Base-by-base conservation (phyloP, 2,797 vertebrate species). In the Atherinosoma microstoma region DNA sequence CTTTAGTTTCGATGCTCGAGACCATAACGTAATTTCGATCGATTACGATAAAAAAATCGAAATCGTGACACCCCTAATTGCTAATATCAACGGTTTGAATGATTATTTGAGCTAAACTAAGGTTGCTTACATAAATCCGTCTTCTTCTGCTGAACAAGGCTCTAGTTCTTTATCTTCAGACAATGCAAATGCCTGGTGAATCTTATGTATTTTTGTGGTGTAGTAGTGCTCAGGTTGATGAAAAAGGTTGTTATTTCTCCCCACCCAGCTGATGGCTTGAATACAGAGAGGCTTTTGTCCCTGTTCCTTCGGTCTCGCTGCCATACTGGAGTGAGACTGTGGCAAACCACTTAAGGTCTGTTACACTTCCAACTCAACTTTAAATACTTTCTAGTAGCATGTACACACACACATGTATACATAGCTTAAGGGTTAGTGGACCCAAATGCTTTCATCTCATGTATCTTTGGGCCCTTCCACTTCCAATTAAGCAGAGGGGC, bases 391-490 rank as follows among this genome's bases (percentile, higher is more conserved):
- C 59, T 61, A 36, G 65, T 56, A 22, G 66, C 42, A 32, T 51
- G 32, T 30, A 32, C 45, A 36, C 47, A 54, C 62, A 64, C 13
- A 54, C 32, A 58, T 24, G 58, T 59, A 29, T 22, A 56, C 64
- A 72, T 0, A 69, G 82, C 86, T 89, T 73, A 60, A 69, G 88
- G 90, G 85, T 86, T 84, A 78, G n/a, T 10, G 34, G 54, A 54
- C 36, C 58, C 15, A n/a, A n/a, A 11, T 30, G 66, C 90, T 90
- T 91, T 94, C 90, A 94, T 93, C 91, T 94, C 80, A 73, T 91
- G 83, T 80, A 89, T 91, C 89, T 94, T 87, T 87, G 70, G 84
- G 87, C 84, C 63, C 84, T 93, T 93, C 89, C 87, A 92, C 84
- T 91, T 88, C 81, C 86, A 73, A 89, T 91, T 91, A 83, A 70